Conservation (phyloP, 2,888 invertebrate species). For the Teleogryllus oceanicus region DNA sequence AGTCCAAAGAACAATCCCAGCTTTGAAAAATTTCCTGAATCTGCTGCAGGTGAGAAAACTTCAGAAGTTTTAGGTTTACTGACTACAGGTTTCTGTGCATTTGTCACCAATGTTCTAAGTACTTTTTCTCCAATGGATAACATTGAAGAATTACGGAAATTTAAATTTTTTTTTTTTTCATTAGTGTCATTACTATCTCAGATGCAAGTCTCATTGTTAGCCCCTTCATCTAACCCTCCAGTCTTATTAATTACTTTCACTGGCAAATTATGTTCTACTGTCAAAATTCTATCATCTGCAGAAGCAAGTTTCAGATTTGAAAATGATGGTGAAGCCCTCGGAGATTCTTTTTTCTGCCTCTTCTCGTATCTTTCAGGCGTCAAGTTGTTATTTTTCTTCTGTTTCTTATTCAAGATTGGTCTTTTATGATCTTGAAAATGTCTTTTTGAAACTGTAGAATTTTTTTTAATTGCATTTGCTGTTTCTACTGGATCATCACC, state of each 20-base stretch:
- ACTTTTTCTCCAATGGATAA: constrained; percentile 35
- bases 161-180: no score
- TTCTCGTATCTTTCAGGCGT: no score
- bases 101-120: constrained; percentile 32
- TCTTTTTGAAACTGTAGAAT: neutral
- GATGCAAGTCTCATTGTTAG: no score
- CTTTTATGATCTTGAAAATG: neutral
- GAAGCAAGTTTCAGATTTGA: no score
- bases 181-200: no score
- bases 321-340: no score
- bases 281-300: no score
- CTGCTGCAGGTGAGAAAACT: neutral
- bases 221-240: neutral
- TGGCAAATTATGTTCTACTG: neutral
- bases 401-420: constrained; percentile 1
- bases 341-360: no score
- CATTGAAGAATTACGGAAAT: neutral
- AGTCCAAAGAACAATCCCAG: constrained; percentile 72
- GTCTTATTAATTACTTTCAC: neutral
- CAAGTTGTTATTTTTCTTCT: neutral
- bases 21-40: constrained; percentile 24
- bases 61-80: constrained; percentile 22
- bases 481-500: neutral
- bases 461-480: neutral
- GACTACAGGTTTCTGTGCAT: constrained; percentile 32